These are phyloP conservation scores for Psilopogon haemacephalus DNA, from an alignment of 2,113 vertebrate genomes.

Conservation along the genomic window DNA sequence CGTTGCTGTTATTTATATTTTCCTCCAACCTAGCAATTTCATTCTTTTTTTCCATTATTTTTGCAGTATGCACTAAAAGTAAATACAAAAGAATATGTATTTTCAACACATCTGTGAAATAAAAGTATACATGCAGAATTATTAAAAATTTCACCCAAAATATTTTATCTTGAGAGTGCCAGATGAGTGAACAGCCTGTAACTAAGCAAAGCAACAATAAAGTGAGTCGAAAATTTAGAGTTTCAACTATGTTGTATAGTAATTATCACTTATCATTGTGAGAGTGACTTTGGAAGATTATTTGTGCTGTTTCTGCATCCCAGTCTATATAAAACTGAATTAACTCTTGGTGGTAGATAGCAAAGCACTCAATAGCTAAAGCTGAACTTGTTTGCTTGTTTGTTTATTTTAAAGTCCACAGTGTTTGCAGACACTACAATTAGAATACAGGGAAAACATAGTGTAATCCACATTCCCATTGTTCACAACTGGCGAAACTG, in stretches of 20 bases:
- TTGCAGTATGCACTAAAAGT: conserved; percentile 66
- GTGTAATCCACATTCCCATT: background rate
- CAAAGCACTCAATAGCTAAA: background rate
- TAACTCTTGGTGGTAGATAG: background rate
- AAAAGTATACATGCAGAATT: background rate
- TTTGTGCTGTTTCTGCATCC: background rate
- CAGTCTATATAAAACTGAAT: background rate
- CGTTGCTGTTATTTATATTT: conserved; percentile 67
- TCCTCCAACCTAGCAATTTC: conserved; percentile 63
- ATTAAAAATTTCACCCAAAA: background rate
- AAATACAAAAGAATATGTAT: background rate
- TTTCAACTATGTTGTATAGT: background rate
- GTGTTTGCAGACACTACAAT: background rate
- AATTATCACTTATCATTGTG: background rate
- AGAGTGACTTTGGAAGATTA: background rate
- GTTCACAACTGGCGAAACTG: background rate
- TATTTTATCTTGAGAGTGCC: background rate
- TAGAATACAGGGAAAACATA: background rate
- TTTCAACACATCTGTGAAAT: background rate
- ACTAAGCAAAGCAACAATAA: background rate
- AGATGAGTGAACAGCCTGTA: background rate
- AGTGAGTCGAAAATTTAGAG: background rate
- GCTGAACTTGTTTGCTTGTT: background rate
- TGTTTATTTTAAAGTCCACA: background rate
- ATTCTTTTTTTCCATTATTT: conserved; percentile 58